These are phyloP conservation scores for Eretmochelys imbricata DNA, from an alignment of 2,113 vertebrate species.

Conservation along the genomic window DNA sequence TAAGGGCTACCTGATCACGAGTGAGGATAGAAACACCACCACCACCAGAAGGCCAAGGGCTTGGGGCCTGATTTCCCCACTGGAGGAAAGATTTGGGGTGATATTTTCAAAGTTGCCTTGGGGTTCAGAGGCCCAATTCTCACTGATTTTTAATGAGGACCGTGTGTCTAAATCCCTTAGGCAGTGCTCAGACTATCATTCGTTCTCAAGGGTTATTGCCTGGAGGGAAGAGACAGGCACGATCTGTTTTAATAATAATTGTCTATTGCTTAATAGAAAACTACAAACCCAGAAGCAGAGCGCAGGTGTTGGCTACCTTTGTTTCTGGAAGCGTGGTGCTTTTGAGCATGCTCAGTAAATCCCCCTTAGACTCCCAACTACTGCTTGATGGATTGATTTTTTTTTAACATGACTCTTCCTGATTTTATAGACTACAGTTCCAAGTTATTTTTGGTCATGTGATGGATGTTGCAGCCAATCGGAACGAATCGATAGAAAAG, in stretches of 20 bases:
- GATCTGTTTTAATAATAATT: not conserved
- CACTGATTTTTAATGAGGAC: no score
- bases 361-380: no score
- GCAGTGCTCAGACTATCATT: not conserved
- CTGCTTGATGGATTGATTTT: not conserved
- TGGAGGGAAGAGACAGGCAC: not conserved
- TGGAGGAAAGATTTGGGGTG: not conserved
- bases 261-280: not conserved
- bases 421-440: not conserved
- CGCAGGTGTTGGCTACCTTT: no score
- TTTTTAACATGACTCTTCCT: not conserved
- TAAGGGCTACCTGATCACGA: not conserved
- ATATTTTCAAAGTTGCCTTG: not conserved
- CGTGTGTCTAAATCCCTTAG: not conserved
- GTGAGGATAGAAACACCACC: not conserved
- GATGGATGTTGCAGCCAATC: not conserved
- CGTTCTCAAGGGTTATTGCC: not conserved
- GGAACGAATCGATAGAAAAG: not conserved
- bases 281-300: no score
- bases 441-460: not conserved
- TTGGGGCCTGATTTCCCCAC: not conserved
- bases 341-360: no score
- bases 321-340: no score
- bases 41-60: not conserved
- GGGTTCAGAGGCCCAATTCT: not conserved